Evolutionary conservation across 2,888 invertebrate genomes (phyloP).

Genomic region (Rugalucina vietnamica): DNA sequence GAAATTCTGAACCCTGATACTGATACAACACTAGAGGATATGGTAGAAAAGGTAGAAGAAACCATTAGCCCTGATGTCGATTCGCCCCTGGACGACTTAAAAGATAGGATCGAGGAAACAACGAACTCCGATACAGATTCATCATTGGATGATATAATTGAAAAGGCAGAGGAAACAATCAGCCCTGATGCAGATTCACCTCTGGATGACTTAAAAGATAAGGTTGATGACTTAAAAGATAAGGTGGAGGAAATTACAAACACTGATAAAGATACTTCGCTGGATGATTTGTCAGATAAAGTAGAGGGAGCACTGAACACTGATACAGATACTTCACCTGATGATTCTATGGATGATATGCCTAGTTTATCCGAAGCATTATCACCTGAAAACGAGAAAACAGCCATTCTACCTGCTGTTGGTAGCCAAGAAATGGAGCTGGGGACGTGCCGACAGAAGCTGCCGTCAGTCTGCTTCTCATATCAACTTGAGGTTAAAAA

Average conservation of each 20-base stretch:
- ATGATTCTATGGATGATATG: constrained; percentile 27
- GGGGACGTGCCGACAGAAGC: constrained; percentile 59
- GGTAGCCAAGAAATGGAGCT: constrained; percentile 57
- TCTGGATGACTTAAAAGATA: neutral
- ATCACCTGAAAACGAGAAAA: constrained; percentile 25
- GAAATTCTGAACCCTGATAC: no score
- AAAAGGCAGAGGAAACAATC: no score
- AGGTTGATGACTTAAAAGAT: neutral
- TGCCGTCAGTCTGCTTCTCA: constrained; percentile 72
- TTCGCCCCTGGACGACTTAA: neutral
- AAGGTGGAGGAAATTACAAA: neutral
- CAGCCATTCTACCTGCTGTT: constrained; percentile 19
- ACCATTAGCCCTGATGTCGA: neutral
- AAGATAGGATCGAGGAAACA: neutral
- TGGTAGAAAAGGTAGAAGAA: no score
- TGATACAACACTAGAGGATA: no score
- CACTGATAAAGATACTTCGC: neutral
- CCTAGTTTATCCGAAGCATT: constrained; percentile 46
- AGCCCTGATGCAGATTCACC: neutral
- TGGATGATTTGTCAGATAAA: neutral
- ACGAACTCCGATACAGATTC: no score
- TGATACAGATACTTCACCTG: neutral
- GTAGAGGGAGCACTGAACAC: neutral
- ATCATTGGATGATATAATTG: no score
- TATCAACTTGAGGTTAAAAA: constrained; percentile 70